These are phyloP conservation scores for Nettapus auritus DNA, from an alignment of 2,113 vertebrate species.

Conservation along the genomic window DNA sequence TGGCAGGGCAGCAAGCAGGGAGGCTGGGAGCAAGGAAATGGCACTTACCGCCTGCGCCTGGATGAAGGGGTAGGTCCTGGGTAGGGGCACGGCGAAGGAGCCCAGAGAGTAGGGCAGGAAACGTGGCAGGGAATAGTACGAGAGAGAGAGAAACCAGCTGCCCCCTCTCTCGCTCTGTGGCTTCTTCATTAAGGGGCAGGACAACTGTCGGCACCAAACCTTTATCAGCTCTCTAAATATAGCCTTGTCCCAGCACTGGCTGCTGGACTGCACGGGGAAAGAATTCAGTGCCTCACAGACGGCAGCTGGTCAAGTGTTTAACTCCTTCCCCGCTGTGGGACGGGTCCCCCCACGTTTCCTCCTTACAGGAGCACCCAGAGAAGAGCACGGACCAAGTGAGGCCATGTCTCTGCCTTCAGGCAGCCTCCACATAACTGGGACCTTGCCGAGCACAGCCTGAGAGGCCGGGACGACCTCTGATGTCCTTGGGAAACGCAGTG, in stretches of 20 bases:
- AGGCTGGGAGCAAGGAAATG: neutral
- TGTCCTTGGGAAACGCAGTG: neutral
- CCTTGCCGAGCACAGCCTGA: neutral
- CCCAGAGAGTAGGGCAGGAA: neutral
- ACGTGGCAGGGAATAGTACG: neutral
- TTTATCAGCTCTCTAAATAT: slow-evolving; percentile 82
- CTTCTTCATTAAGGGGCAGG: slow-evolving; percentile 66
- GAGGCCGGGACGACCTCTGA: neutral
- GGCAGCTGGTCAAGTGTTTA: slow-evolving; percentile 60
- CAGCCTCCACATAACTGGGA: neutral
- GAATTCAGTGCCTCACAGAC: slow-evolving; percentile 65
- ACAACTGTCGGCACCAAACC: slow-evolving; percentile 77
- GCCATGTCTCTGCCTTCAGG: neutral
- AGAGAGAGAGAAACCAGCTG: neutral
- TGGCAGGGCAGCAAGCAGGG: rapidly evolving
- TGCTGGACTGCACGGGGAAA: slow-evolving; percentile 54
- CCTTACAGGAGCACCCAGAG: neutral
- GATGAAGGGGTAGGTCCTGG: neutral
- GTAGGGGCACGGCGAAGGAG: neutral
- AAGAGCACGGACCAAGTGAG: neutral
- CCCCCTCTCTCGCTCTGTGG: neutral
- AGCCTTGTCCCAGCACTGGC: slow-evolving; percentile 62
- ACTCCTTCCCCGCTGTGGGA: slow-evolving; percentile 60
- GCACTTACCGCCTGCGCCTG: slow-evolving; percentile 58
- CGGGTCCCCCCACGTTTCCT: neutral